phyloP scores from a whole-genome alignment of 2,113 vertebrate genomes.

The Cyanoderma ruficeps region DNA sequence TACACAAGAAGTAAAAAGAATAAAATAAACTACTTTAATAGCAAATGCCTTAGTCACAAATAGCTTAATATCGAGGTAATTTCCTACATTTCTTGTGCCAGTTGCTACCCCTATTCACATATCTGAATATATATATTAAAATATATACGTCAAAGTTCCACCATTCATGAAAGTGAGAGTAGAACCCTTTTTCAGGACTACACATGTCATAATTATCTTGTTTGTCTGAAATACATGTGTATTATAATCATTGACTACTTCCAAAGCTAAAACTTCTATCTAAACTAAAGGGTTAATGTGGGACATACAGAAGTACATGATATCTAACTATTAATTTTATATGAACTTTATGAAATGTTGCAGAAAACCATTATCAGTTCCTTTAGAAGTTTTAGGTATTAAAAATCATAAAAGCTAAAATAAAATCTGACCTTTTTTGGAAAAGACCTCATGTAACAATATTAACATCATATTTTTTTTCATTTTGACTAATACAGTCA shows the following conservation, averaged over 20 bases:
- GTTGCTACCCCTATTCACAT: not conserved
- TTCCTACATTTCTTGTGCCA: not conserved
- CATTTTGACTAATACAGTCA: not conserved
- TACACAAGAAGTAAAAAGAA: not conserved
- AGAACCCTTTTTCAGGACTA: not conserved
- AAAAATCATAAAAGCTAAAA: not conserved
- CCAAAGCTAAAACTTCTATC: not conserved
- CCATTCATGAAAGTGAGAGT: not conserved
- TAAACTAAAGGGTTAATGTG: not conserved
- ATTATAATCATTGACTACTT: not conserved
- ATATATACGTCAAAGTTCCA: not conserved
- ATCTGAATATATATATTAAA: not conserved
- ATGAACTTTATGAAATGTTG: not conserved
- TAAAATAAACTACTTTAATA: not conserved
- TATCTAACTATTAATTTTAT: not conserved
- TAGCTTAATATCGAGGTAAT: not conserved
- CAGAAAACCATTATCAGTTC: not conserved
- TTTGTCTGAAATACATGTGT: not conserved
- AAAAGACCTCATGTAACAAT: not conserved
- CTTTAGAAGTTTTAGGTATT: not conserved
- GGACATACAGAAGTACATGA: fast-evolving
- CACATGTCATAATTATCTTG: not conserved
- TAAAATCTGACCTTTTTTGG: not conserved
- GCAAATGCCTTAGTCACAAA: not conserved
- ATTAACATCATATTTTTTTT: not conserved